phyloP scores from a whole-genome alignment of 2,797 vertebrate genomes.

The Atherinosoma microstoma region DNA sequence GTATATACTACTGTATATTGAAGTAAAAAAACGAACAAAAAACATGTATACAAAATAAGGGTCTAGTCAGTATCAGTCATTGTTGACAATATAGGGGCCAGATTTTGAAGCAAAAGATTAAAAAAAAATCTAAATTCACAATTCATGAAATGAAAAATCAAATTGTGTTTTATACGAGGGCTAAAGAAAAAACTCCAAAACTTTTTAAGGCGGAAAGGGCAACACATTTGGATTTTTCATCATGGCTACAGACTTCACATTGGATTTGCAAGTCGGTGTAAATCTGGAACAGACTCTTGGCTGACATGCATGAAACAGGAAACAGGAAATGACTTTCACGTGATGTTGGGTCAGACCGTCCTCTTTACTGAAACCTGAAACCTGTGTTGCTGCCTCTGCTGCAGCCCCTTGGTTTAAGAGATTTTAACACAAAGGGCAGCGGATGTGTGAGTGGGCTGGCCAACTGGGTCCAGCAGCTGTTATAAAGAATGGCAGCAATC shows the following conservation, averaged over 20 bases:
- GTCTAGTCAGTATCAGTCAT: neutral
- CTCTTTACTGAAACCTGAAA: slow-evolving; percentile 71
- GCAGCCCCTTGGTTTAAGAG: slow-evolving; percentile 60
- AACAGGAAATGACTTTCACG: slow-evolving; percentile 66
- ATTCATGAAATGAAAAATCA: neutral
- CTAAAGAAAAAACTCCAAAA: too few species aligned
- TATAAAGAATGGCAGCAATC: slow-evolving; percentile 46
- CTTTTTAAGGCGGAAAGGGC: neutral
- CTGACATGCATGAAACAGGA: slow-evolving; percentile 51
- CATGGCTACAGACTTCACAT: slow-evolving; percentile 26
- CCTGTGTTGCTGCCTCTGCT: slow-evolving; percentile 49
- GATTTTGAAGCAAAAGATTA: neutral
- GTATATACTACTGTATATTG: too few species aligned
- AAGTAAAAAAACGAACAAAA: too few species aligned
- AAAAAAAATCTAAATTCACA: too few species aligned
- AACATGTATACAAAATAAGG: neutral
- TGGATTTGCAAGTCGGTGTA: slow-evolving; percentile 22
- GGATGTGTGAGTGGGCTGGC: slow-evolving; percentile 45
- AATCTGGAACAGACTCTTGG: slow-evolving; percentile 27
- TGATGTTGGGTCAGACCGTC: slow-evolving; percentile 51
- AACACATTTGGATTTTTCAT: slow-evolving; percentile 5
- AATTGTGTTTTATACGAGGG: neutral
- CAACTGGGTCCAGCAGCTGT: slow-evolving; percentile 49
- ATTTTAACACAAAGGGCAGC: slow-evolving; percentile 64
- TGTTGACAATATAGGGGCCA: neutral